Conservation (phyloP, 2,888 invertebrate genomes). For the Andrena chrysosceles region DNA sequence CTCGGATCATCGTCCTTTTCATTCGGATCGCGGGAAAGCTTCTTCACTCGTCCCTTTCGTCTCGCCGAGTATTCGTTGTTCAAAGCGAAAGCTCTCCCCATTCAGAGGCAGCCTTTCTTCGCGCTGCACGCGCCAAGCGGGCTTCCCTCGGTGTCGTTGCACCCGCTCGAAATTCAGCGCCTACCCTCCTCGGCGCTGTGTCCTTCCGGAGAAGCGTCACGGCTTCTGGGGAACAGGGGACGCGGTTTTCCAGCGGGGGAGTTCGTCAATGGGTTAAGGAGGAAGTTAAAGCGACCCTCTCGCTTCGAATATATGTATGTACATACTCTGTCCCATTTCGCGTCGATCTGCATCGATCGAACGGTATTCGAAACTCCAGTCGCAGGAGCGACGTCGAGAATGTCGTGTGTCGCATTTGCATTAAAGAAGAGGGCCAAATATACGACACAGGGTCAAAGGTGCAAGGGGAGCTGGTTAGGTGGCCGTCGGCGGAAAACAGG, state of each 20-base stretch:
- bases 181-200: neutral
- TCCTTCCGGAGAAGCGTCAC: neutral
- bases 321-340: neutral
- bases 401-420: neutral
- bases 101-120: no score
- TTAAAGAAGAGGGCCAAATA: neutral
- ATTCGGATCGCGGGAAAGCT: neutral
- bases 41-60: neutral
- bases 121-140: no score
- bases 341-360: slow-evolving; percentile 5
- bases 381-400: no score
- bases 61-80: neutral
- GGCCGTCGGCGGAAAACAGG: neutral
- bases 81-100: no score
- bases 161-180: neutral
- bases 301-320: neutral
- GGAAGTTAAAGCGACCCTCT: slow-evolving; percentile 46
- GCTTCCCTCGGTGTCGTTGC: neutral
- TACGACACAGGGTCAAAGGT: neutral
- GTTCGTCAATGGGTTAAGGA: slow-evolving; percentile 56
- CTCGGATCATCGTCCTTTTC: neutral
- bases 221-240: slow-evolving; percentile 15
- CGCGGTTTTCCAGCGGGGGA: slow-evolving; percentile 16
- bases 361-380: no score
- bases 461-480: neutral